Evolutionary conservation across 2,888 invertebrate species (phyloP).

Genomic region (Eumacrocentrus americanus): DNA sequence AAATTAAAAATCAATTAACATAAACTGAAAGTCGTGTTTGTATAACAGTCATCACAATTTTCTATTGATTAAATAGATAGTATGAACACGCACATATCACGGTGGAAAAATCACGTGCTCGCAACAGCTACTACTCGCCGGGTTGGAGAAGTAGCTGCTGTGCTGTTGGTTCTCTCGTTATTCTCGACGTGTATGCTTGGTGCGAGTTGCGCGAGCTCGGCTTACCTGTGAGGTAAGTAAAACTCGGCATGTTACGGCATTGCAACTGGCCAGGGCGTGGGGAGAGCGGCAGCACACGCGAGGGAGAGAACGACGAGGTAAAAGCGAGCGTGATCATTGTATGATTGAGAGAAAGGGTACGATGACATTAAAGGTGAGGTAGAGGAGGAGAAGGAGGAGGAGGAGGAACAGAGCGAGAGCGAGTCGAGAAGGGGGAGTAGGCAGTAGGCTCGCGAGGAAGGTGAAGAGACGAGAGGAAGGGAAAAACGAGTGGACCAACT

Average conservation of each 20-base stretch:
- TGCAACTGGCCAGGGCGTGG: conserved; percentile 48
- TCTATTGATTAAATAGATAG: too few relatives aligned
- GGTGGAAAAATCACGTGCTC: background rate
- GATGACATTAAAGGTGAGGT: conserved; percentile 21
- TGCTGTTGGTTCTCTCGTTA: conserved; percentile 13
- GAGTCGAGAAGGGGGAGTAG: conserved; percentile 24
- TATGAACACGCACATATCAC: background rate
- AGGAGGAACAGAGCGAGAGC: conserved; percentile 16
- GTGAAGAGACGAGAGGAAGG: conserved; percentile 19
- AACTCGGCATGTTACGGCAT: conserved; percentile 59
- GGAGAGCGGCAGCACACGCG: background rate
- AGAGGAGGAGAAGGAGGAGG: conserved; percentile 30
- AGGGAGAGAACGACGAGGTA: conserved; percentile 15
- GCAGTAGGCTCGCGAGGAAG: conserved; percentile 17
- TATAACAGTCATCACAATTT: too few relatives aligned
- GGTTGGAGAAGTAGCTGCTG: background rate
- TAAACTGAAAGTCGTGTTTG: too few relatives aligned
- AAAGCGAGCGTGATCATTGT: conserved; percentile 12
- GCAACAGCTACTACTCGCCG: background rate
- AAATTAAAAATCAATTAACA: too few relatives aligned
- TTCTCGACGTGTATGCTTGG: too few relatives aligned
- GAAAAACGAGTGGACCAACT: conserved; percentile 59
- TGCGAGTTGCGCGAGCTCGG: conserved; percentile 44
- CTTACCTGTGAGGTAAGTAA: conserved; percentile 62
- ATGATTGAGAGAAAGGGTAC: background rate